phyloP scores from a whole-genome alignment of 2,797 vertebrate species.

The Falco columbarius region DNA sequence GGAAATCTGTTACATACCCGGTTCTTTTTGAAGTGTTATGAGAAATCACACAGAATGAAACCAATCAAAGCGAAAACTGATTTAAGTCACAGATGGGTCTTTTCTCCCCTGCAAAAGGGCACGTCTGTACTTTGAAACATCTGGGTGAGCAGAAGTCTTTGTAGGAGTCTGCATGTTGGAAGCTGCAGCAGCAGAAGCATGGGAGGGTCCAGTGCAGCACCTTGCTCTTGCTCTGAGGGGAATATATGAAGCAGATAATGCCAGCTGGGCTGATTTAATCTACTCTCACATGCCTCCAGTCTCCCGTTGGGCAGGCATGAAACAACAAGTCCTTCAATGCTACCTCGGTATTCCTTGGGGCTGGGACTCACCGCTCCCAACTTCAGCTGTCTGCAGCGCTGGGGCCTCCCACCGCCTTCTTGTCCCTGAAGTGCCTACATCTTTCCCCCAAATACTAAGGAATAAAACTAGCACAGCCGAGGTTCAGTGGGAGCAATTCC shows the following conservation, averaged over 20 bases:
- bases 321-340: background rate
- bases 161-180: background rate
- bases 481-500: background rate
- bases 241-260: background rate
- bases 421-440: background rate
- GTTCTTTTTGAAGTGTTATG: background rate
- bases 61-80: background rate
- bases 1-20: accelerated
- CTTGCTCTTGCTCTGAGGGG: background rate
- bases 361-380: background rate
- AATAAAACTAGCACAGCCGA: background rate
- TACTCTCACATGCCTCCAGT: background rate
- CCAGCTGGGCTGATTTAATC: constrained; percentile 9
- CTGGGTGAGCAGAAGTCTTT: background rate
- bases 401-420: background rate
- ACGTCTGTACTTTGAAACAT: background rate
- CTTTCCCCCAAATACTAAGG: background rate
- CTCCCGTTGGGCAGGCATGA: background rate
- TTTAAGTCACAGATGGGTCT: background rate
- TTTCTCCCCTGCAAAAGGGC: background rate
- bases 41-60: background rate
- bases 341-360: background rate
- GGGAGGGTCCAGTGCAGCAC: background rate
- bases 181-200: background rate
- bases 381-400: background rate